phyloP scores from a whole-genome alignment of 1,140 invertebrate genomes.

The Paramacrobiotus metropolitanus region DNA sequence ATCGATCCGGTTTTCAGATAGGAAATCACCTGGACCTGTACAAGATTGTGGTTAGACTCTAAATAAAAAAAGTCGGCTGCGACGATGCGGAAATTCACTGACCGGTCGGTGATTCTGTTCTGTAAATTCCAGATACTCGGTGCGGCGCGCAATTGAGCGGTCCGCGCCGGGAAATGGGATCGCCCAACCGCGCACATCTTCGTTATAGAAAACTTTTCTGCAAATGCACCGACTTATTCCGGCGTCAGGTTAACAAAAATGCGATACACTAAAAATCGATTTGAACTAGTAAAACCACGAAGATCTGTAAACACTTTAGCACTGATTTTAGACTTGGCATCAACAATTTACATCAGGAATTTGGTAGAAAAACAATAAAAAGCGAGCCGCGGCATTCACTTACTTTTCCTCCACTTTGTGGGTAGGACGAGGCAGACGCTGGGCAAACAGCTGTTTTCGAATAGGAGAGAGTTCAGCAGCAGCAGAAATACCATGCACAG shows the following conservation, averaged over 20 bases:
- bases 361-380: too few relatives aligned
- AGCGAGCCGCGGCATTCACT: too few relatives aligned
- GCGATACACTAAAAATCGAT: too few relatives aligned
- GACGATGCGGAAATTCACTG: too few relatives aligned
- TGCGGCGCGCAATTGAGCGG: neutral
- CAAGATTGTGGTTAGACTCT: neutral
- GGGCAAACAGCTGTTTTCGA: neutral
- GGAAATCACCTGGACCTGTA: slow-evolving; percentile 18
- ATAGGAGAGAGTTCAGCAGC: neutral
- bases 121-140: slow-evolving; percentile 4
- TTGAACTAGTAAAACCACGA: too few relatives aligned
- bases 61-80: neutral
- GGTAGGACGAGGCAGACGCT: neutral
- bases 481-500: neutral
- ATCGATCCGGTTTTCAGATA: slow-evolving; percentile 16
- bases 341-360: neutral
- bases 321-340: neutral
- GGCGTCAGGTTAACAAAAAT: too few relatives aligned
- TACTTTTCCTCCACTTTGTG: neutral
- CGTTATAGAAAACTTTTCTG: neutral
- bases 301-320: neutral
- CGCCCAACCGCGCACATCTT: neutral
- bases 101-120: slow-evolving; percentile 17
- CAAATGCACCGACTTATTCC: too few relatives aligned
- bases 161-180: neutral